phyloP scores from a whole-genome alignment of 2,797 vertebrate species.

The Myotis findleyi region DNA sequence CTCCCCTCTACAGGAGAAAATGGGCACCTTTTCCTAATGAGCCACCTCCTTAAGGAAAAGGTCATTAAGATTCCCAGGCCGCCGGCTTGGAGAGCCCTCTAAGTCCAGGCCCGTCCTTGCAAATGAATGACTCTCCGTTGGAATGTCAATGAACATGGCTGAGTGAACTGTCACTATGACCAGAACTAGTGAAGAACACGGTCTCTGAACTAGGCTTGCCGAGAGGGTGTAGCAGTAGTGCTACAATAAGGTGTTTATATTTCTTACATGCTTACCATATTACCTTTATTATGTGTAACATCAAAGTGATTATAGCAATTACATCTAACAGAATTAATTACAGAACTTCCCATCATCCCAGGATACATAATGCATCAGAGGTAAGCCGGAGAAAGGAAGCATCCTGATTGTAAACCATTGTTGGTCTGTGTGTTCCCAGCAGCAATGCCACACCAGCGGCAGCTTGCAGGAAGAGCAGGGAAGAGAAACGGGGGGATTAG shows the following conservation, averaged over 20 bases:
- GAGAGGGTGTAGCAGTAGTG: slow-evolving; percentile 69
- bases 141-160: slow-evolving; percentile 65
- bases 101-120: slow-evolving; percentile 76
- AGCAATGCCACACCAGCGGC: slow-evolving; percentile 65
- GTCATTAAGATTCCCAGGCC: slow-evolving; percentile 39
- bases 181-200: background rate
- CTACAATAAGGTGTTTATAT: slow-evolving; percentile 89
- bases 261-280: slow-evolving; percentile 88
- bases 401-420: slow-evolving; percentile 69
- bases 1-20: slow-evolving; percentile 64
- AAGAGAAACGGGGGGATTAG: background rate
- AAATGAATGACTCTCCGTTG: slow-evolving; percentile 71
- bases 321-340: slow-evolving; percentile 92
- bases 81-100: slow-evolving; percentile 66
- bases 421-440: slow-evolving; percentile 59
- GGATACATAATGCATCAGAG: slow-evolving; percentile 90
- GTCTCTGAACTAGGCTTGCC: slow-evolving; percentile 22
- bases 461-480: slow-evolving; percentile 5
- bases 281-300: slow-evolving; percentile 91
- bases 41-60: slow-evolving; percentile 75
- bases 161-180: slow-evolving; percentile 54
- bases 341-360: slow-evolving; percentile 87
- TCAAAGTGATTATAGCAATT: slow-evolving; percentile 92
- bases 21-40: slow-evolving; percentile 79
- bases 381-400: slow-evolving; percentile 87